Base-by-base conservation (phyloP, 2,113 vertebrate genomes). In the Chrysemys picta region DNA sequence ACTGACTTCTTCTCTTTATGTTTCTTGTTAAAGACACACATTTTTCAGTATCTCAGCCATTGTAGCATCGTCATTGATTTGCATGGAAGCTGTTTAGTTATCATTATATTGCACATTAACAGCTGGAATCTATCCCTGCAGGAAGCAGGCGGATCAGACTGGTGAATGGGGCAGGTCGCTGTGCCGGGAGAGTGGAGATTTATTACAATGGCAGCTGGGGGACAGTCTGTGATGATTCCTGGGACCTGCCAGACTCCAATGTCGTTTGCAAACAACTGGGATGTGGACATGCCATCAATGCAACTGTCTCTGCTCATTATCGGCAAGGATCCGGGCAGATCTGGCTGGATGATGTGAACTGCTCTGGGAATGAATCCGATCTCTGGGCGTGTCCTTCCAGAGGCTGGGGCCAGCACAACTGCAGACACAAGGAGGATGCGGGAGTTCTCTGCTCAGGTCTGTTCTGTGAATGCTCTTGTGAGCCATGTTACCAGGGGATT, bases 241-340 rank as follows among this genome's bases (percentile, higher is more conserved):
- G 97, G 98, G 97, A 97, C 80, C 85, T 97, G n/a, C 4, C 1
- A 0, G 97, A 97, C 3, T 96, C 97, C 3, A 62, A 89, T 0
- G 93, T 98, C 7, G 80, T 98, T 12, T 98, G 98, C 93, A 97
- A 13, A 31, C 97, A 98, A 93, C 93, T 98, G 87, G 90, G 82
- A 65, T 98, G 98, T 1, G 97, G 98, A 6, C 42, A 29, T 45
- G 97, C 97, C 4, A 2, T 98, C 52, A 86, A 97, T 35, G 95
- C 89, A 6, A 56, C 89, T 0, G 29, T 69, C 11, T 95, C 94
- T 1, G 97, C 97, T 45, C 1, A 52, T 6, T 98, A 98, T 5
- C 95, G 97, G 8, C n/a, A 91, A 79, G 97, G 97, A 31, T 76
- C 90, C 1, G 98, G 97, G 3, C 89, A 57, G 8, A 96, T 98